Conservation (phyloP, 2,113 vertebrate species). For the Centropristis striata region DNA sequence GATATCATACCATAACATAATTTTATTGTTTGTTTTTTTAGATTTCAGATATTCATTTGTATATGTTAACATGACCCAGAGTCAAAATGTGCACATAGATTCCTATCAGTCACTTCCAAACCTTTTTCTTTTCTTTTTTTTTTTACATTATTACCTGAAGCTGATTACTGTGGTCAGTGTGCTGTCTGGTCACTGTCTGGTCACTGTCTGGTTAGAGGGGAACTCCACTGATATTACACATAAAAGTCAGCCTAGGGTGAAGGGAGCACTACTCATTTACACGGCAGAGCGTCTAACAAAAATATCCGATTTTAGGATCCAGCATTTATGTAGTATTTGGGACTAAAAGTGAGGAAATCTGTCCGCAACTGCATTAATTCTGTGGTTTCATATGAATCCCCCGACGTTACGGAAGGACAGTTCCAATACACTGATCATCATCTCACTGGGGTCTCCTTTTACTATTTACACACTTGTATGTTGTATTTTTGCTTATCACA, state of each 20-base stretch:
- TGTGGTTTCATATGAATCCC: no score
- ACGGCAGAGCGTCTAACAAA: no score
- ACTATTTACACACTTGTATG: neutral
- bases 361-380: no score
- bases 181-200: constrained; percentile 19
- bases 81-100: neutral
- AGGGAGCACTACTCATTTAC: neutral
- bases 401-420: no score
- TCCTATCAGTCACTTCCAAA: neutral
- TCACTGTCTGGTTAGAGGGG: no score
- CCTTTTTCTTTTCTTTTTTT: no score
- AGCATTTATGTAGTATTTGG: no score
- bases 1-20: neutral
- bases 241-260: constrained; percentile 23
- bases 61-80: neutral
- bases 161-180: constrained; percentile 26
- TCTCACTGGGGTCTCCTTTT: no score
- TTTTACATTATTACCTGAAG: neutral
- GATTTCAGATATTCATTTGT: constrained; percentile 1
- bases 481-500: no score
- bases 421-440: no score
- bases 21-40: neutral
- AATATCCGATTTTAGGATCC: no score
- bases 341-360: no score
- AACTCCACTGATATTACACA: constrained; percentile 20